Base-by-base conservation (phyloP, 2,888 invertebrate genomes). In the Callinectes sapidus region DNA sequence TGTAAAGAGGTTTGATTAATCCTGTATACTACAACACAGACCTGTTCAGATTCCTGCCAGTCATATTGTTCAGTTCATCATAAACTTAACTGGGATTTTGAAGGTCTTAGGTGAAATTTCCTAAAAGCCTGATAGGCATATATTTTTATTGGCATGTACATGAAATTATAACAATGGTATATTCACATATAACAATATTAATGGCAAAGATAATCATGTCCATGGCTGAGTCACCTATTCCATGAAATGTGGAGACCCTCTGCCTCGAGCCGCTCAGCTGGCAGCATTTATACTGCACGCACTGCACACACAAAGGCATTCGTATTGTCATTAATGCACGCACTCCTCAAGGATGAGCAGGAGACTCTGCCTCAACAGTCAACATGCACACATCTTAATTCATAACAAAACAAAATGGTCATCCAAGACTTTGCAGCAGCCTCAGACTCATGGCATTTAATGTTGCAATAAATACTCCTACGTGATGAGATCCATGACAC, bases 111-210 rank as follows among this genome's bases (percentile, higher is more conserved):
- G 55, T 85, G 85, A 55, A 85, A 35, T 48, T 42, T 90, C 23
- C n/a, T 28, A 23, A 55, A 32, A n/a, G 2, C 14, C 16, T 32
- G 85, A 54, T 90, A 32, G 28, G 90, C 85, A 90, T 90, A 61
- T 90, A 90, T 28, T 54, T 90, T 85, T 90, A 90, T 81, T 85
- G 48, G 85, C 85, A 90, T 90, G 48, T 85, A 90, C 85, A 90
- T 90, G 81, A 85, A 90, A 85, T 85, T 32, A 85, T 90, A 90
- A 90, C 85, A 90, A 85, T 42, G 42, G 85, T 90, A 90, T 87
- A 81, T 90, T 55, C 85, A 90, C 89, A 89, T 66, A 89, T 42
- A 89, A 89, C 89, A 89, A 71, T 89, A 89, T 71, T 18, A 61
- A 89, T 89, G 89, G 89, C 66, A 89, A 66, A 66, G 39, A 89